These are phyloP conservation scores for Sebastiscus tertius DNA, from an alignment of 2,797 vertebrate species.

Conservation along the genomic window DNA sequence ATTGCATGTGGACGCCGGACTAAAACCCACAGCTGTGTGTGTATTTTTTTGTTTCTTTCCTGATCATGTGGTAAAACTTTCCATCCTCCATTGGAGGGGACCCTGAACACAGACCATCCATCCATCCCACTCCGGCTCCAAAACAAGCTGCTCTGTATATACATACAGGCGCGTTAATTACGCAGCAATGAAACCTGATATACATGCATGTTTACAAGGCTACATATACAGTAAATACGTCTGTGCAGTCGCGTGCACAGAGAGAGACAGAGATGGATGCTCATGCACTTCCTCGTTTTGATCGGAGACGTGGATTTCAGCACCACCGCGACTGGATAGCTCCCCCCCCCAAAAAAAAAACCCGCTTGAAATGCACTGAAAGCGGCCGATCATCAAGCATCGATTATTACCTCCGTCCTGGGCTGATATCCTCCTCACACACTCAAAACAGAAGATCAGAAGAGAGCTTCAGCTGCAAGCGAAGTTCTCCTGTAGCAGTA, in stretches of 20 bases:
- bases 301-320: constrained; percentile 58
- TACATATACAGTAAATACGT: neutral
- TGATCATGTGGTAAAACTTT: constrained; percentile 79
- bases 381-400: constrained; percentile 6
- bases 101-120: constrained; percentile 7
- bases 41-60: neutral
- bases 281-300: constrained; percentile 71
- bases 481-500: constrained; percentile 72
- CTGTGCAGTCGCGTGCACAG: neutral
- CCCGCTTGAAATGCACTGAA: neutral
- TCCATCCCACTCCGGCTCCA: constrained; percentile 40
- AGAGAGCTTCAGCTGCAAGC: constrained; percentile 34
- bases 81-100: constrained; percentile 54
- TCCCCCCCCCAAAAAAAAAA: constrained; percentile 31
- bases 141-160: neutral
- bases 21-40: constrained; percentile 29
- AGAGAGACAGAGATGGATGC: neutral
- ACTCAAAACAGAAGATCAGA: constrained; percentile 32
- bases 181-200: neutral
- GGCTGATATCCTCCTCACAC: constrained; percentile 50
- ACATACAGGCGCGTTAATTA: constrained; percentile 1
- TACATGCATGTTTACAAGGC: neutral
- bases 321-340: constrained; percentile 77
- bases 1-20: constrained; percentile 22
- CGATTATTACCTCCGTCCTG: constrained; percentile 75